Base-by-base conservation (phyloP, 2,888 invertebrate species). In the Euclidia mi region DNA sequence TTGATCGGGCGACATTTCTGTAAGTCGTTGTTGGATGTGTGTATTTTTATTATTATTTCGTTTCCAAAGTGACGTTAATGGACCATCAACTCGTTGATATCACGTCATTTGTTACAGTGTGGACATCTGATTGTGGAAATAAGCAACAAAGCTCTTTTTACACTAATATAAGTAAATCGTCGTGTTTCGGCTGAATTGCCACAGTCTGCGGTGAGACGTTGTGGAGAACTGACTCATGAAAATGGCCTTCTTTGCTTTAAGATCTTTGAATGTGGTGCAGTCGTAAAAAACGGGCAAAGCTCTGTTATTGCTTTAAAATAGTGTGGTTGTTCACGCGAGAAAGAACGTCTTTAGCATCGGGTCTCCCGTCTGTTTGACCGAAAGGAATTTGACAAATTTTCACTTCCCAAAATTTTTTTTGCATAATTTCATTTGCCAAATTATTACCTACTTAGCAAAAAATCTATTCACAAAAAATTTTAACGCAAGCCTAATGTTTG, bases 41-140 rank as follows among this genome's bases (percentile, higher is more conserved):
- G 70, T 75, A 76, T 78, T 78, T 81, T 76, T 69, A 78, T 68
- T 80, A 79, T 74, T 72, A 78, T 83, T 81, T 81, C 65, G 78
- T 75, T 73, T 67, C 62, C 63, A 53, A 51, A 59, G 61, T 82
- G 90, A 90, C 90, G 71, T 84, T 90, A 85, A 89, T 88, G 76
- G 80, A 60, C 83, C 69, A 86, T 85, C 78, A 81, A 82, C 67
- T 63, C 62, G 78, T 75, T 76, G 79, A 76, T 77, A 71, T 72
- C 71, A 63, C 66, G 57, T 71, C 70, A 67, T 80, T 69, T 71
- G 72, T 78, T 71, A 67, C 47, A 60, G 29, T 57, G 70, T 49
- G 52, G 63, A 59, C 56, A 57, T 57, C 52, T 52, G 58, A 61
- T 57, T 63, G 66, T 63, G 56, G 41, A 57, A 62, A 60, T 69